Percentiles rank a stretch among this genome's conserved stretches.
These are phyloP conservation scores for Sciurus vulgaris DNA, from an alignment of 2,797 vertebrate species.

Conservation along the genomic window DNA sequence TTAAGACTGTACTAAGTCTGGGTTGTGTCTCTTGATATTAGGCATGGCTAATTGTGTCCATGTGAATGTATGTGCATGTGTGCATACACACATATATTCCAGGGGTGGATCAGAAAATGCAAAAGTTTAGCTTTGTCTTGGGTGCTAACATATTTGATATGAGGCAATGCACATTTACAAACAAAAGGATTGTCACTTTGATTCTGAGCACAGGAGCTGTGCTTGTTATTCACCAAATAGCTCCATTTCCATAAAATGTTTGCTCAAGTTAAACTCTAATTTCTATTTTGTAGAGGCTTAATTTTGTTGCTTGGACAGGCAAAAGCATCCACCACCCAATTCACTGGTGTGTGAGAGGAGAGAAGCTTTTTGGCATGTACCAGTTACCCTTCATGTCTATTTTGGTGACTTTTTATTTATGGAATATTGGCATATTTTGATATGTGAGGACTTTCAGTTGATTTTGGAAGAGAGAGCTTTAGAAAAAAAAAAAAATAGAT, in stretches of 20 bases:
- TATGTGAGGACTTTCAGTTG: conserved; percentile 62
- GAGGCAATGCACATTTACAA: conserved; percentile 76
- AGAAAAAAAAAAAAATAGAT: conserved; percentile 50
- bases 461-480: conserved; percentile 76
- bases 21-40: not conserved
- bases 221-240: conserved; percentile 75
- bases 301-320: conserved; percentile 85
- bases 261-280: conserved; percentile 75
- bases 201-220: conserved; percentile 72
- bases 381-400: conserved; percentile 72
- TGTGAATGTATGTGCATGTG: not conserved
- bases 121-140: conserved; percentile 82
- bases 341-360: conserved; percentile 71
- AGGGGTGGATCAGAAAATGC: conserved; percentile 84
- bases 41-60: not conserved
- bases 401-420: conserved; percentile 74
- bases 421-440: conserved; percentile 70
- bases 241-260: conserved; percentile 77
- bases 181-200: conserved; percentile 85
- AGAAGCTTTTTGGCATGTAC: conserved; percentile 65
- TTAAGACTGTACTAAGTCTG: not conserved
- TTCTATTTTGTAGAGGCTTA: conserved; percentile 80
- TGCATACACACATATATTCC: conserved; percentile 66
- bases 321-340: conserved; percentile 66
- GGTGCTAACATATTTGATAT: conserved; percentile 77